These are phyloP conservation scores for Mustela nigripes DNA, from an alignment of 2,113 vertebrate genomes.

Conservation along the genomic window DNA sequence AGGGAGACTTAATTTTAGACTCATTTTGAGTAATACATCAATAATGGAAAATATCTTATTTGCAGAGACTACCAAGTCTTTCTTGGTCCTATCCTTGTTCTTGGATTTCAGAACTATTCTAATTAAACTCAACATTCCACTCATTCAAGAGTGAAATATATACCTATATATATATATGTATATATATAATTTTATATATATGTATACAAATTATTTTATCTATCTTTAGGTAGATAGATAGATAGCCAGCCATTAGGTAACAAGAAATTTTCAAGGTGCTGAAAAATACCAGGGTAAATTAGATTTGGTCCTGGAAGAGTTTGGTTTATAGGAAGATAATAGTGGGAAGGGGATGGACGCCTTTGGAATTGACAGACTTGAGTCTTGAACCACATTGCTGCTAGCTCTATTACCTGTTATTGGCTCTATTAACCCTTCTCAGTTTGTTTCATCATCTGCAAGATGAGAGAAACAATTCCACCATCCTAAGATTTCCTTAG, in stretches of 20 bases:
- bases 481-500: not conserved
- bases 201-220: too few relatives aligned
- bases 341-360: not conserved
- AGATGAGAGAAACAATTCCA: not conserved
- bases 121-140: not conserved
- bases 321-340: not conserved
- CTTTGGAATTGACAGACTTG: not conserved
- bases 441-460: not conserved
- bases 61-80: constrained; percentile 25
- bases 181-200: too few relatives aligned
- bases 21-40: constrained; percentile 52
- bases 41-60: constrained; percentile 62
- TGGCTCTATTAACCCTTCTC: not conserved
- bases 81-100: not conserved
- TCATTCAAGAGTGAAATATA: not conserved
- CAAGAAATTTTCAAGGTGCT: not conserved
- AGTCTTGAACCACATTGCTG: not conserved
- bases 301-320: not conserved
- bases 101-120: constrained; percentile 54
- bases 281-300: not conserved
- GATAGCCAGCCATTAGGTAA: not conserved
- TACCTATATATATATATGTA: too few relatives aligned
- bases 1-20: constrained; percentile 59
- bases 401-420: not conserved
- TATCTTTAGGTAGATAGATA: too few relatives aligned